Evolutionary conservation across 2,113 vertebrate species (phyloP), one percentile per base, ranked within the genome.

Genomic region (Loxodonta africana): DNA sequence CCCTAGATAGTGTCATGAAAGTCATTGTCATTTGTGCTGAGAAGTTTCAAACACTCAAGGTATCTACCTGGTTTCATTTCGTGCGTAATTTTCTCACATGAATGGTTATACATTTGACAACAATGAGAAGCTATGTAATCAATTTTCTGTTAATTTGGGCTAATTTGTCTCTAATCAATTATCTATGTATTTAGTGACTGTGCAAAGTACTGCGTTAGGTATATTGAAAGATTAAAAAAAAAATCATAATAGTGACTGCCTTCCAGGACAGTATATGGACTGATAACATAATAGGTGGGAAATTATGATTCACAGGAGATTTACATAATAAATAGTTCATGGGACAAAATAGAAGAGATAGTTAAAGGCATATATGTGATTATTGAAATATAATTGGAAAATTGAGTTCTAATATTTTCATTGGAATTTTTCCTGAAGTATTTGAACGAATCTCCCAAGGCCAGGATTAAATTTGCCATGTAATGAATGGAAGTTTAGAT

Each of bases 361-460:
- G 30, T 90, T 84, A 63, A 41, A 95, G 85, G 14, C 8, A 89
- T 37, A 91, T 84, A 93, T 28, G 37, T 51, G 37, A 83, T 88
- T 82, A 67, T 85, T 86, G 86, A 97, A 90, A 88, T 71, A 57
- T 88, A 91, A 81, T 82, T 92, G 33, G 53, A 96, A 97, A 90
- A 94, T 10, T 73, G 88, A 96, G 57, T 94, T 77, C 83, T 83
- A 88, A 67, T 77, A 93, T 91, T 91, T 91, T 80, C 76, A 67
- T 30, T 71, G 63, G 94, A 91, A 91, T 88, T 8, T 57, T 89
- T 90, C 25, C 81, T 91, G 74, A 89, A 69, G 90, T 78, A 92
- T 86, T 95, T 88, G 92, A 95, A 80, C 83, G 93, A 95, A 90
- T 93, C 51, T 88, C 37, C 89, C 87, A 88, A 17, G 25, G 57